These are phyloP conservation scores for Trichoplusia ni DNA, from an alignment of 1,140 invertebrate species.

Conservation along the genomic window DNA sequence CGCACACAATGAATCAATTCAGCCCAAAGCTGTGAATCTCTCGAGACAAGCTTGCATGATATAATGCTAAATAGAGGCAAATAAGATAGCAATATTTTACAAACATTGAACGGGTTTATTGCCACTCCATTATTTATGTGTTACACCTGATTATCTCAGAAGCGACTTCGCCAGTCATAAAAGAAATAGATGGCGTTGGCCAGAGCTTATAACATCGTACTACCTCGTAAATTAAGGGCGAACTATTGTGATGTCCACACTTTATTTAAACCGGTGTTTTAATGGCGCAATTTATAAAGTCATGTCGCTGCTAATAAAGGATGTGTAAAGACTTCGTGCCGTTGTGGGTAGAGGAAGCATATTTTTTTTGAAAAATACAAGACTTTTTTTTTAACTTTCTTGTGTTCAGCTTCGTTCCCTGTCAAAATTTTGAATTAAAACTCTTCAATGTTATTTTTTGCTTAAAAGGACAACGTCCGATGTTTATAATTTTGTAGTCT, in stretches of 20 bases:
- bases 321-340: no score
- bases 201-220: slow-evolving; percentile 17
- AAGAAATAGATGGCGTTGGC: slow-evolving; percentile 12
- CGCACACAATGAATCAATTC: slow-evolving; percentile 4
- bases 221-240: background rate
- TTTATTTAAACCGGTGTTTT: background rate
- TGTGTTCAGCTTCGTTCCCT: no score
- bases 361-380: no score
- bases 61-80: slow-evolving; percentile 15
- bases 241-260: background rate
- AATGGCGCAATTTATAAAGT: background rate
- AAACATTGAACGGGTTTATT: slow-evolving; percentile 11
- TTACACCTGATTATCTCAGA: slow-evolving; percentile 29
- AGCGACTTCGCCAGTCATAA: slow-evolving; percentile 19
- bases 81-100: slow-evolving; percentile 20
- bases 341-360: no score
- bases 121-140: slow-evolving; percentile 24
- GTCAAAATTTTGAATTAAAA: no score
- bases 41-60: background rate
- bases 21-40: background rate
- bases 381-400: no score
- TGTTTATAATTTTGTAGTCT: no score
- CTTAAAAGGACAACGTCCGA: no score
- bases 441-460: no score
- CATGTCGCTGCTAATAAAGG: no score